Conservation (phyloP, 1,140 invertebrate genomes). For the Zaprionus africanus region DNA sequence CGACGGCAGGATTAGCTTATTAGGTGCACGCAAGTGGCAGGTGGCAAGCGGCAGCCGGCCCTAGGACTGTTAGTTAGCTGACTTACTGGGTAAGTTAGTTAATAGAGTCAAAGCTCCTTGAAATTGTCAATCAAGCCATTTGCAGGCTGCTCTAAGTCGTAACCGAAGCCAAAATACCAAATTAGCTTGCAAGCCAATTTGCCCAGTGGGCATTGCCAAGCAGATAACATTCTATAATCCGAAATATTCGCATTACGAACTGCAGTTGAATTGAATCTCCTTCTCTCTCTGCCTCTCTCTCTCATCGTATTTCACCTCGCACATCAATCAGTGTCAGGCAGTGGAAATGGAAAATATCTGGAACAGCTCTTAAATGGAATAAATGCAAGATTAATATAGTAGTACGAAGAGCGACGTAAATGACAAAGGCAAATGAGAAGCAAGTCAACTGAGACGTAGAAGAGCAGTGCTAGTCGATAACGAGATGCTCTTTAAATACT, state of each 20-base stretch:
- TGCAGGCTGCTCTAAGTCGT: slow-evolving; percentile 10
- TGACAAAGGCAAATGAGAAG: slow-evolving; percentile 22
- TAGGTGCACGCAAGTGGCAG: background rate
- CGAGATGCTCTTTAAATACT: background rate
- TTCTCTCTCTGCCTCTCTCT: background rate
- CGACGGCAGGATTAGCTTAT: slow-evolving; percentile 34
- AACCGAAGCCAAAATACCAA: background rate
- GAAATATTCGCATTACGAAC: slow-evolving; percentile 9
- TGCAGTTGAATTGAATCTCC: slow-evolving; percentile 20
- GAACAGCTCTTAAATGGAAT: slow-evolving; percentile 6
- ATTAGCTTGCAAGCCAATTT: slow-evolving; percentile 28
- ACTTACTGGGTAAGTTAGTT: slow-evolving; percentile 31
- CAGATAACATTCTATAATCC: slow-evolving; percentile 13
- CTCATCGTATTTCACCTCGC: slow-evolving; percentile 2
- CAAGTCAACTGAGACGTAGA: slow-evolving; percentile 12
- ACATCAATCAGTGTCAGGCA: slow-evolving; percentile 45
- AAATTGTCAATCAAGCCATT: slow-evolving; percentile 61
- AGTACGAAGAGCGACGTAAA: slow-evolving; percentile 11
- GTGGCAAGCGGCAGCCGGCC: background rate
- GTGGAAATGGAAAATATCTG: slow-evolving; percentile 12
- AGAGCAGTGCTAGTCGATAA: background rate
- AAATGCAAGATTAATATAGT: slow-evolving; percentile 57
- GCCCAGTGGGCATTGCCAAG: background rate
- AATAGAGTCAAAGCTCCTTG: slow-evolving; percentile 61
- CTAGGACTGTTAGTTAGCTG: background rate